Evolutionary conservation across 2,888 invertebrate genomes (phyloP).

Genomic region (Alitta virens): DNA sequence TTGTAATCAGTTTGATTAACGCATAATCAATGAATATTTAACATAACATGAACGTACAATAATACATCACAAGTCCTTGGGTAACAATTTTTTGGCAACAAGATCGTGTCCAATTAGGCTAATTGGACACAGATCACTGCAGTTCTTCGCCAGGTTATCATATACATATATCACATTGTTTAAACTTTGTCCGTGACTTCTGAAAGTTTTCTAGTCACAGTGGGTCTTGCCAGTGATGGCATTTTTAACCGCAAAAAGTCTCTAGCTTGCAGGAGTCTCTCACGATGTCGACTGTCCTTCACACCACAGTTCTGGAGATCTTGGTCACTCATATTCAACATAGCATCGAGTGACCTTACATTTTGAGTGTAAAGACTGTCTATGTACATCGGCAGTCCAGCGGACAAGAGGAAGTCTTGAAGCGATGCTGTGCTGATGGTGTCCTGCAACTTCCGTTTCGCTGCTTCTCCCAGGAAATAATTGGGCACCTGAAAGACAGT

Average conservation of each 20-base stretch:
- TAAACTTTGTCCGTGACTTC: constrained; percentile 15
- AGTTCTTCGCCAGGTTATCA: no score
- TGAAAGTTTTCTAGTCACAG: constrained; percentile 5
- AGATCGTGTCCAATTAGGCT: no score
- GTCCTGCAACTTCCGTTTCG: constrained; percentile 44
- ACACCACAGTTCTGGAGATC: constrained; percentile 41
- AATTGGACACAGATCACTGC: no score
- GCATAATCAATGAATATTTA: no score
- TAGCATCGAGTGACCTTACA: constrained; percentile 36
- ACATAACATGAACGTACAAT: no score
- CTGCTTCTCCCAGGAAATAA: constrained; percentile 48
- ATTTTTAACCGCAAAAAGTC: constrained; percentile 38
- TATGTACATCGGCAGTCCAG: constrained; percentile 56
- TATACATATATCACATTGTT: no score
- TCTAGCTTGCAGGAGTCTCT: constrained; percentile 46
- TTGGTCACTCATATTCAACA: constrained; percentile 38
- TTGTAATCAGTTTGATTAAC: no score
- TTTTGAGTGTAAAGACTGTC: constrained; percentile 28
- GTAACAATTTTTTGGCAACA: no score
- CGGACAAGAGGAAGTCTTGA: constrained; percentile 51
- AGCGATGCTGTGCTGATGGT: constrained; percentile 46
- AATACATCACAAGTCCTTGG: no score
- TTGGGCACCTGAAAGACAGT: constrained; percentile 49
- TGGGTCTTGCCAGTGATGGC: constrained; percentile 1
- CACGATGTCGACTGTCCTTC: constrained; percentile 43